A percentile compares a stretch with the other conserved stretches of the same genome.
These are phyloP conservation scores for Phyllotreta cruciferae DNA, from an alignment of 2,888 invertebrate genomes.

Conservation along the genomic window DNA sequence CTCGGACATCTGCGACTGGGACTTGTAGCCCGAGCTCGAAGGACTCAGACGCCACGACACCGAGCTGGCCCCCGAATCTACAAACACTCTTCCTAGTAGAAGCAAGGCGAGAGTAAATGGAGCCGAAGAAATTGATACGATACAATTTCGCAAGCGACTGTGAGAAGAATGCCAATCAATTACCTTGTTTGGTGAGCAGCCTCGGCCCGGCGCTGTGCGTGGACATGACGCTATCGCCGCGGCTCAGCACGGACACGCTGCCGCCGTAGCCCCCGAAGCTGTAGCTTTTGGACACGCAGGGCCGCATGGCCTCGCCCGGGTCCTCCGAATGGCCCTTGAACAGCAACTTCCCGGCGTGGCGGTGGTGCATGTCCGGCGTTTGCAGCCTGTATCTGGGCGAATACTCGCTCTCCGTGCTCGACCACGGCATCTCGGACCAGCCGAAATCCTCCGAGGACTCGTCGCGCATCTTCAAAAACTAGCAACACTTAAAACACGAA, in stretches of 20 bases:
- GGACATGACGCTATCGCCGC: slow-evolving; percentile 71
- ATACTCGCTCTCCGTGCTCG: slow-evolving; percentile 65
- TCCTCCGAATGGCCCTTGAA: slow-evolving; percentile 69
- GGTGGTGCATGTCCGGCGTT: slow-evolving; percentile 60
- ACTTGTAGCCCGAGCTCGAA: slow-evolving; percentile 79
- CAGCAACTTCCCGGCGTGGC: slow-evolving; percentile 59
- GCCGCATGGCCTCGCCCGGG: slow-evolving; percentile 59
- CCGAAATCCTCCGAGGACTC: slow-evolving; percentile 62
- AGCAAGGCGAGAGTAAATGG: slow-evolving; percentile 18
- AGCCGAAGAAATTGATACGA: not conserved
- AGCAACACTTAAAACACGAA: not conserved
- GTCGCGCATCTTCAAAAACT: slow-evolving; percentile 53
- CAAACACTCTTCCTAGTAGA: slow-evolving; percentile 32
- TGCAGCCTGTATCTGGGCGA: slow-evolving; percentile 57
- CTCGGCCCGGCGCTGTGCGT: slow-evolving; percentile 70
- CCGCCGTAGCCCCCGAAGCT: slow-evolving; percentile 86
- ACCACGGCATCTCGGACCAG: slow-evolving; percentile 64
- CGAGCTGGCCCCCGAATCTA: slow-evolving; percentile 68
- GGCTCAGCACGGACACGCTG: slow-evolving; percentile 61
- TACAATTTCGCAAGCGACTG: slow-evolving; percentile 11
- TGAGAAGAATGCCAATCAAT: slow-evolving; percentile 14
- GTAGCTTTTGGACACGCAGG: slow-evolving; percentile 80
- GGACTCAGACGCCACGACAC: slow-evolving; percentile 74
- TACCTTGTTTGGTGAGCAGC: slow-evolving; percentile 81
- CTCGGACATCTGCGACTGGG: slow-evolving; percentile 75